These are phyloP conservation scores for Petrocephalus schoutedeni DNA, from an alignment of 2,797 vertebrate genomes.

Conservation along the genomic window DNA sequence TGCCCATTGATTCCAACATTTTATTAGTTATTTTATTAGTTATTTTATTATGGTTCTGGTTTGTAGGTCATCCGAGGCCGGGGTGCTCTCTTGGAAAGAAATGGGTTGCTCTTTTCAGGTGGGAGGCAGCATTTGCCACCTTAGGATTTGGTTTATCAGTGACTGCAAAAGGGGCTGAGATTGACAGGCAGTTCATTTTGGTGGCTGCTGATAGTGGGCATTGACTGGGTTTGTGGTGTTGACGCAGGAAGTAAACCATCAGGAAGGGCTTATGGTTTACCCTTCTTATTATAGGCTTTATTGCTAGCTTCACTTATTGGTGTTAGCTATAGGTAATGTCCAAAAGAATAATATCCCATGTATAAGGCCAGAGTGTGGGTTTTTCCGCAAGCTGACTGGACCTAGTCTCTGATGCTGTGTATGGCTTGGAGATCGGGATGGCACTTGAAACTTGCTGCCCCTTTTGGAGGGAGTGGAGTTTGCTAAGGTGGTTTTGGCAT, in stretches of 20 bases:
- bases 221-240: background rate
- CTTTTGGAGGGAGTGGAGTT: background rate
- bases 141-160: background rate
- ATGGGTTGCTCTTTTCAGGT: background rate
- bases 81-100: background rate
- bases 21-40: background rate
- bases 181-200: background rate
- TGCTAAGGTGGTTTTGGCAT: background rate
- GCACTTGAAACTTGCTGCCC: background rate
- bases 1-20: too few species aligned
- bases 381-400: background rate
- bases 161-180: background rate
- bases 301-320: background rate
- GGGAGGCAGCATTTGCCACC: background rate
- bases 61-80: background rate
- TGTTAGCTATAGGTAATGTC: background rate
- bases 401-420: background rate
- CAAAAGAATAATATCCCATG: background rate
- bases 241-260: background rate
- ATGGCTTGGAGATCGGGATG: background rate
- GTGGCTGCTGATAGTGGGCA: background rate
- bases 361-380: background rate
- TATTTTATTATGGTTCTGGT: background rate
- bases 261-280: too few species aligned
- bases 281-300: too few species aligned